A percentile compares a stretch with the other conserved stretches of the same genome.
Evolutionary conservation across 92 coral and sea anemone genomes (phyloP).

Genomic region (Blastomussa wellsi): DNA sequence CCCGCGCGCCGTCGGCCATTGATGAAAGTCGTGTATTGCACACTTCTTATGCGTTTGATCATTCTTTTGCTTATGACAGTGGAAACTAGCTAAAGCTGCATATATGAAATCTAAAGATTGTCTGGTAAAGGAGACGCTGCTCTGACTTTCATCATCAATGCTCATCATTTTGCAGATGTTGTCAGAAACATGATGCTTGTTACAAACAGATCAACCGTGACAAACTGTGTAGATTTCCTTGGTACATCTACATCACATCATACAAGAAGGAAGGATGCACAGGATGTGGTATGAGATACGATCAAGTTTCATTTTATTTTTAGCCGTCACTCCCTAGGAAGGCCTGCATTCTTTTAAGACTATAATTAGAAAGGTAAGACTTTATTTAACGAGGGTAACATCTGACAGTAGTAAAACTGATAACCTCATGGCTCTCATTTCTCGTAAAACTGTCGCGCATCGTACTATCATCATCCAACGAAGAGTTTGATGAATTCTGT

Average conservation of each 20-base stretch:
- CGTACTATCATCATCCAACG: neutral
- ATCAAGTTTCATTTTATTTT: too few species aligned
- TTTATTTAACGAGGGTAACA: too few species aligned
- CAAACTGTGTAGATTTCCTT: constrained; percentile 23
- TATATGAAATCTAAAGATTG: too few species aligned
- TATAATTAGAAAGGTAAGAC: too few species aligned
- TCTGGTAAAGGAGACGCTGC: too few species aligned
- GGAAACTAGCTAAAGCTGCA: too few species aligned
- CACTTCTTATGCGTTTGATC: too few species aligned
- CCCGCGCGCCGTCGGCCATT: too few species aligned
- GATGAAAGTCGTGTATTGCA: too few species aligned
- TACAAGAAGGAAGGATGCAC: constrained; percentile 42
- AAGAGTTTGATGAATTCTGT: neutral
- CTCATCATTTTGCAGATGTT: constrained; percentile 30
- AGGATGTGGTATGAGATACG: constrained; percentile 25
- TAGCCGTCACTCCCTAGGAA: neutral
- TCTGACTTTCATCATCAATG: neutral
- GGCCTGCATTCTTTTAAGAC: neutral
- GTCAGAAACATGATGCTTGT: constrained; percentile 48
- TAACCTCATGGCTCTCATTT: too few species aligned
- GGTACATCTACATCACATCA: constrained; percentile 34
- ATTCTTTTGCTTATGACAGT: too few species aligned
- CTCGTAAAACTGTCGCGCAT: neutral
- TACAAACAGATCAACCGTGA: constrained; percentile 31
- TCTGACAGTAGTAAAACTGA: too few species aligned